Base-by-base conservation (phyloP, 2,113 vertebrate genomes). In the Forbesichthys agassizii region DNA sequence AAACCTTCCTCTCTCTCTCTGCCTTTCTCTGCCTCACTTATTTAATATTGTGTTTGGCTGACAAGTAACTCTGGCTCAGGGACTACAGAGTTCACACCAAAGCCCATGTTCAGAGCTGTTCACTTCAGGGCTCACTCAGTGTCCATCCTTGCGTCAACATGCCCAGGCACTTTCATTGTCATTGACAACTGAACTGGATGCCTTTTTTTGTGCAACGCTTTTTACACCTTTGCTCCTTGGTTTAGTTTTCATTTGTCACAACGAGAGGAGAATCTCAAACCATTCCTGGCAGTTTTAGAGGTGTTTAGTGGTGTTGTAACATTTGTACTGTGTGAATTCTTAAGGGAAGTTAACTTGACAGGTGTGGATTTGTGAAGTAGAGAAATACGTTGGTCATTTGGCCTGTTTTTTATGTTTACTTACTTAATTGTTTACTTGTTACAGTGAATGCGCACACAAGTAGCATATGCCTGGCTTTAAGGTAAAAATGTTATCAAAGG, bases 1-100 rank as follows among this genome's bases (percentile, higher is more conserved):
- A n/a, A n/a, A 54, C 27, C 33, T 20, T 14, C 33, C 27, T 58
- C 58, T 73, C 52, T 63, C 36, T 55, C 51, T 0, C 56, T 61
- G 13, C 48, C 33, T 36, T 47, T 48, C 36, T 59, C 53, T 55
- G 0, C 55, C 20, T 33, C 9, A 73, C 14, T 36, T 65, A 64
- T 74, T 78, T 36, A 71, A 81, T 80, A 78, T 78, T 78, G 52
- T 53, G 74, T 74, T 59, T 1, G 14, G 42, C 59, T 12, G 54
- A 68, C 73, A 46, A 46, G 58, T 51, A 57, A 60, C 48, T 64
- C 12, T 60, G 13, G 56, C 16, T 68, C 48, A 57, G 53, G 59
- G 60, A 53, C 63, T 33, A 27, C 59, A 67, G 33, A 65, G 62
- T 73, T 79, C 71, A 73, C 12, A 61, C 66, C 7, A 9, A 11